Conservation (phyloP, 2,888 invertebrate genomes). For the Cynaeus angustus region DNA sequence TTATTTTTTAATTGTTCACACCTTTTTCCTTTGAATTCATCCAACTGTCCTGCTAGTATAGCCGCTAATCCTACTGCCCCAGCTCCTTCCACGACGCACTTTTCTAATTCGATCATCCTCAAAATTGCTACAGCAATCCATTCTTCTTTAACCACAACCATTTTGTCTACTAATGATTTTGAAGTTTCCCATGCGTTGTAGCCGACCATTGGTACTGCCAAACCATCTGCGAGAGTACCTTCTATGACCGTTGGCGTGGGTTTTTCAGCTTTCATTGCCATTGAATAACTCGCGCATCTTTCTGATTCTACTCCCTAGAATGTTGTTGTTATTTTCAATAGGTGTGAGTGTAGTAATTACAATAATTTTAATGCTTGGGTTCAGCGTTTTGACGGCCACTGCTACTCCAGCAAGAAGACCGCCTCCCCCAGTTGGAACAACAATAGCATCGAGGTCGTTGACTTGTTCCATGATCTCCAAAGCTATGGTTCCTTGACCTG, state of each 20-base stretch:
- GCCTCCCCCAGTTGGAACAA: conserved; percentile 96
- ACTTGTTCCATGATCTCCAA: conserved; percentile 95
- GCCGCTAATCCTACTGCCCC: conserved; percentile 82
- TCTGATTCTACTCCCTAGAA: conserved; percentile 91
- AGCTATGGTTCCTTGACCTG: conserved; percentile 96
- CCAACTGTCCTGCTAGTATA: conserved; percentile 77
- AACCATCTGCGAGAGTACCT: conserved; percentile 80
- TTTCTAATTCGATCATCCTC: conserved; percentile 78
- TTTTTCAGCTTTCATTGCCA: conserved; percentile 75
- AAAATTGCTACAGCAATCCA: conserved; percentile 79
- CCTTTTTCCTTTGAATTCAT: conserved; percentile 81
- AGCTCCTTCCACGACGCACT: conserved; percentile 83
- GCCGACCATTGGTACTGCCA: conserved; percentile 81
- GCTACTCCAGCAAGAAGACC: conserved; percentile 94
- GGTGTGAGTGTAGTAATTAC: conserved; percentile 71
- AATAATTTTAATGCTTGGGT: conserved; percentile 88
- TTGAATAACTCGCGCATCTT: conserved; percentile 89
- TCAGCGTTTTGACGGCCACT: conserved; percentile 89
- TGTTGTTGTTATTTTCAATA: neutral
- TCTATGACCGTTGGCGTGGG: conserved; percentile 74
- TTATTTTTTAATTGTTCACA: conserved; percentile 60
- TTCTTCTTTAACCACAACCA: conserved; percentile 80
- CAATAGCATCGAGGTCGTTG: conserved; percentile 85
- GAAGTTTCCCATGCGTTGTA: conserved; percentile 81
- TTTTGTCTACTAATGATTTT: conserved; percentile 77